These are phyloP conservation scores for Callipepla californica DNA, from an alignment of 2,113 vertebrate species.

Conservation along the genomic window DNA sequence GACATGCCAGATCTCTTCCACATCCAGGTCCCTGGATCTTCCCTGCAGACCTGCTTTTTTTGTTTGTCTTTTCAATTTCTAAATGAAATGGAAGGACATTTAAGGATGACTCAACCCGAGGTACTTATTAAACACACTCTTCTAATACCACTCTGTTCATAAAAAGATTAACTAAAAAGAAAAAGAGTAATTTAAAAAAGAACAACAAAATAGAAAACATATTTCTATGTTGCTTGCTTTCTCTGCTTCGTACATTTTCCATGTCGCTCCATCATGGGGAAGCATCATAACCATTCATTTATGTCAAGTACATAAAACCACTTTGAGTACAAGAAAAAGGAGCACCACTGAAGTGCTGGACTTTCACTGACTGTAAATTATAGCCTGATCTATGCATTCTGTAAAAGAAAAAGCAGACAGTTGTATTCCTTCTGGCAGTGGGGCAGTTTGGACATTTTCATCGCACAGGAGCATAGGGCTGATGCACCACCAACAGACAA, in stretches of 20 bases:
- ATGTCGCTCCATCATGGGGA: background rate
- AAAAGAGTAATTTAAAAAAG: background rate
- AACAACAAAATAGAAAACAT: background rate
- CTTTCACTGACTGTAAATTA: constrained; percentile 27
- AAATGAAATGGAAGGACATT: constrained; percentile 13
- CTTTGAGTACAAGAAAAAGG: constrained; percentile 25
- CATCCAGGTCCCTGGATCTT: background rate
- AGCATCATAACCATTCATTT: background rate
- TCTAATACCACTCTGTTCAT: background rate
- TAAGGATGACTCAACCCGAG: background rate
- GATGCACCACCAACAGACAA: background rate
- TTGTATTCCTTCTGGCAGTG: background rate
- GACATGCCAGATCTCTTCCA: constrained; percentile 45
- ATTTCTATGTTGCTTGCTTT: background rate
- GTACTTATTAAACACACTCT: background rate
- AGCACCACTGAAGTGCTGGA: constrained; percentile 33
- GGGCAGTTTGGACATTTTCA: background rate
- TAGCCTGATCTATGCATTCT: constrained; percentile 1
- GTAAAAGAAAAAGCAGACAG: background rate
- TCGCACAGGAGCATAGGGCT: background rate
- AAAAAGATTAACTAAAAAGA: background rate
- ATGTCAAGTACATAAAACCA: constrained; percentile 15
- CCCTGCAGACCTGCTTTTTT: background rate
- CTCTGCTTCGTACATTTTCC: background rate
- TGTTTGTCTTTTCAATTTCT: background rate